phyloP scores from a whole-genome alignment of 37 sponge, comb jelly and placozoan genomes.

The Cliona cf. orientalis region DNA sequence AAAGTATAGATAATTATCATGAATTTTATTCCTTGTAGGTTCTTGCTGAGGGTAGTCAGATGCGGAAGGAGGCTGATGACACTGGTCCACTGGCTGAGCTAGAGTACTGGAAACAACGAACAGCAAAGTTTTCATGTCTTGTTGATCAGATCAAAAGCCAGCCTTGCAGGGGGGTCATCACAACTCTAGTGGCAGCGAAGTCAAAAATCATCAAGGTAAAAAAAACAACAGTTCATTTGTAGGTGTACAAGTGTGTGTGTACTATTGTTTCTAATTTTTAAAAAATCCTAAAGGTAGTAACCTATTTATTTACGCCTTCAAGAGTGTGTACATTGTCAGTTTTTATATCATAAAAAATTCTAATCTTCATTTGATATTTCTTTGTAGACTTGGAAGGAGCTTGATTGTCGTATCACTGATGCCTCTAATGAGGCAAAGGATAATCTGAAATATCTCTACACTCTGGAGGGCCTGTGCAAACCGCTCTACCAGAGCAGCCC shows the following conservation, averaged over 20 bases:
- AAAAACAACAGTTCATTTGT: no score
- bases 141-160: slow-evolving; percentile 91
- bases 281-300: background rate
- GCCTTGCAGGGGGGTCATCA: slow-evolving; percentile 80
- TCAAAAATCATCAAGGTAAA: slow-evolving; percentile 87
- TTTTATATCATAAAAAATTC: background rate
- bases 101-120: slow-evolving; percentile 94
- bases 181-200: slow-evolving; percentile 82
- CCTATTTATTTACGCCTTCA: background rate
- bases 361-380: background rate
- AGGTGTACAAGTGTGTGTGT: background rate
- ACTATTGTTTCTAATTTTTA: background rate
- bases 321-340: background rate
- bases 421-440: slow-evolving; percentile 95
- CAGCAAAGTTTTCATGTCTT: slow-evolving; percentile 91
- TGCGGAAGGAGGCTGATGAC: slow-evolving; percentile 95
- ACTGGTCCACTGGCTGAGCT: slow-evolving; percentile 94
- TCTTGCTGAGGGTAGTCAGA: slow-evolving; percentile 91
- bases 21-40: slow-evolving; percentile 49
- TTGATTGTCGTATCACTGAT: slow-evolving; percentile 90
- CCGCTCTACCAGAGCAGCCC: slow-evolving; percentile 88
- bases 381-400: slow-evolving; percentile 70
- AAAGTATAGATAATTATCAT: background rate
- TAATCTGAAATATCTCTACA: slow-evolving; percentile 87
- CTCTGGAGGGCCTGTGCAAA: slow-evolving; percentile 78